Evolutionary conservation across 2,113 vertebrate genomes (phyloP).

Genomic region (Microcebus lehilahytsara): DNA sequence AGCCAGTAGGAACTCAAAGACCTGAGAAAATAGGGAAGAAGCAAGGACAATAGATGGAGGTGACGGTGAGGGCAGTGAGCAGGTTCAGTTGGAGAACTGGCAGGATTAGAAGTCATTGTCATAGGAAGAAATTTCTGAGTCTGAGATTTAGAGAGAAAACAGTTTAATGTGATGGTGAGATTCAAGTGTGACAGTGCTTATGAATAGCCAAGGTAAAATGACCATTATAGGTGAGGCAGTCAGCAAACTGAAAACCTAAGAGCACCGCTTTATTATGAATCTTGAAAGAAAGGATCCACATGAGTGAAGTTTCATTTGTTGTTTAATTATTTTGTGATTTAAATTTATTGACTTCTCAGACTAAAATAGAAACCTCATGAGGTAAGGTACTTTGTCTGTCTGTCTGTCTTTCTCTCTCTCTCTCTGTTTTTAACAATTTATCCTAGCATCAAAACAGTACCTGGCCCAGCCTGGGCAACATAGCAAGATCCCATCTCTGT

Average conservation of each 20-base stretch:
- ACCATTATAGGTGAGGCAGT: neutral
- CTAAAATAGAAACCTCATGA: neutral
- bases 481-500: too few species aligned
- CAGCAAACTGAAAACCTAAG: neutral
- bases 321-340: neutral
- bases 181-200: neutral
- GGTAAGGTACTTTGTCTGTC: neutral
- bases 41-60: neutral
- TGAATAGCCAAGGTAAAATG: neutral
- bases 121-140: neutral
- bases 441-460: neutral
- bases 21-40: neutral
- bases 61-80: neutral
- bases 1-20: neutral
- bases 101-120: neutral
- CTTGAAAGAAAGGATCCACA: neutral
- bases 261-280: neutral
- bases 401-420: too few species aligned
- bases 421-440: neutral
- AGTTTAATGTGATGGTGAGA: neutral
- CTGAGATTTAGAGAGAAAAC: neutral
- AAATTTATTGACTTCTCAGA: neutral
- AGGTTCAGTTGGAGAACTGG: neutral
- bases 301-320: neutral
- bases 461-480: too few species aligned